These are phyloP conservation scores for Endomychus coccineus DNA, from an alignment of 2,888 invertebrate genomes.

Conservation along the genomic window DNA sequence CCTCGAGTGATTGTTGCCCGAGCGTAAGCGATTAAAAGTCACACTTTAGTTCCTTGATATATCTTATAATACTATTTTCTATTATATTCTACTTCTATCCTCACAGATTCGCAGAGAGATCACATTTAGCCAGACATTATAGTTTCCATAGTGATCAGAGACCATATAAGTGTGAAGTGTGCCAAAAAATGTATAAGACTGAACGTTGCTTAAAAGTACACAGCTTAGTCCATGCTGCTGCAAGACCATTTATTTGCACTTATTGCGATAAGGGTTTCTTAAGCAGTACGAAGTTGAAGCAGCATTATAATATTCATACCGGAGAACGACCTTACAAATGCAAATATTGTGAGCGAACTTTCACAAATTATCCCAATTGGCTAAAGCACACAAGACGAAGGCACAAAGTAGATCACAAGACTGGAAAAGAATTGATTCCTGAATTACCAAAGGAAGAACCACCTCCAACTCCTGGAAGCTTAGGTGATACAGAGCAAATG, in stretches of 20 bases:
- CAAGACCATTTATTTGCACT: slow-evolving; percentile 49
- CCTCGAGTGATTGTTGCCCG: too few relatives aligned
- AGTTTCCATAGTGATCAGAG: slow-evolving; percentile 42
- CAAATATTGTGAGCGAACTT: slow-evolving; percentile 49
- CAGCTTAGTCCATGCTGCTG: slow-evolving; percentile 48
- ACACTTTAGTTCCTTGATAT: too few relatives aligned
- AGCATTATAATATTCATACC: slow-evolving; percentile 53
- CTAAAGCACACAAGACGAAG: slow-evolving; percentile 51
- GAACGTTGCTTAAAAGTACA: slow-evolving; percentile 52
- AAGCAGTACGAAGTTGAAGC: slow-evolving; percentile 52
- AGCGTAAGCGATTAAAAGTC: too few relatives aligned
- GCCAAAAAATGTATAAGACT: slow-evolving; percentile 52
- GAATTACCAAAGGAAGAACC: slow-evolving; percentile 25
- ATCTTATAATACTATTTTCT: too few relatives aligned
- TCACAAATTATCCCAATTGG: slow-evolving; percentile 53
- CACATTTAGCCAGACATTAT: slow-evolving; percentile 41
- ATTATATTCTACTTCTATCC: too few relatives aligned
- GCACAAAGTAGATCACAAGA: slow-evolving; percentile 45
- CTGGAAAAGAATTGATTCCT: slow-evolving; percentile 32
- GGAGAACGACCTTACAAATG: slow-evolving; percentile 51
- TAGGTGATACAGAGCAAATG: slow-evolving; percentile 11
- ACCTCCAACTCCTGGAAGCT: neutral
- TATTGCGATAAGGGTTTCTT: slow-evolving; percentile 51
- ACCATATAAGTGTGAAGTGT: slow-evolving; percentile 44
- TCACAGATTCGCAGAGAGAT: slow-evolving; percentile 43